Conservation (phyloP, 2,888 invertebrate genomes). For the Coenonympha arcania region DNA sequence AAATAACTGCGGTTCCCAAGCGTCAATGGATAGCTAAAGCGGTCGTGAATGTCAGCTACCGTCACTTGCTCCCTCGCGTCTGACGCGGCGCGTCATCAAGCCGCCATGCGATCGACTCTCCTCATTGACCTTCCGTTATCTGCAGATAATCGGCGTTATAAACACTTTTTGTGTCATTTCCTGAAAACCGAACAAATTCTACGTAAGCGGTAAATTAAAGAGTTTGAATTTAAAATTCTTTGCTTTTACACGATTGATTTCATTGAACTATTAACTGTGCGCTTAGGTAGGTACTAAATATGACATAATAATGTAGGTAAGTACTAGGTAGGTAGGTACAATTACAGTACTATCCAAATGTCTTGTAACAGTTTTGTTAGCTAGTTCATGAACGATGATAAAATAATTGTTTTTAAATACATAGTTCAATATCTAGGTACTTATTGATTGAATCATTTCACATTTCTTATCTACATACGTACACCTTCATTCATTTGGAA, state of each 20-base stretch:
- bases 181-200: constrained; percentile 15
- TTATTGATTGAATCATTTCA: too few species aligned
- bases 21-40: constrained; percentile 7
- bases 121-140: constrained; percentile 73
- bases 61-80: constrained; percentile 11
- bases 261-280: too few species aligned
- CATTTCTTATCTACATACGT: too few species aligned
- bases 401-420: too few species aligned
- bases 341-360: neutral
- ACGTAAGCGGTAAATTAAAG: neutral
- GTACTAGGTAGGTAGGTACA: neutral
- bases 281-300: neutral
- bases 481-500: too few species aligned
- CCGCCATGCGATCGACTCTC: constrained; percentile 60
- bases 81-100: constrained; percentile 37
- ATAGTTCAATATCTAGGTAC: too few species aligned
- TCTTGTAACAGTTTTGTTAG: neutral
- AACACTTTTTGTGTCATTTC: constrained; percentile 26
- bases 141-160: constrained; percentile 52
- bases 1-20: neutral
- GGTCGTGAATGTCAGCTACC: constrained; percentile 1
- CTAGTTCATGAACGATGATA: too few species aligned
- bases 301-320: neutral
- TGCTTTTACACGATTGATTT: neutral
- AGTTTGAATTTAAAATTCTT: neutral